phyloP scores from a whole-genome alignment of 2,113 vertebrate species.

The Cyanoderma ruficeps region DNA sequence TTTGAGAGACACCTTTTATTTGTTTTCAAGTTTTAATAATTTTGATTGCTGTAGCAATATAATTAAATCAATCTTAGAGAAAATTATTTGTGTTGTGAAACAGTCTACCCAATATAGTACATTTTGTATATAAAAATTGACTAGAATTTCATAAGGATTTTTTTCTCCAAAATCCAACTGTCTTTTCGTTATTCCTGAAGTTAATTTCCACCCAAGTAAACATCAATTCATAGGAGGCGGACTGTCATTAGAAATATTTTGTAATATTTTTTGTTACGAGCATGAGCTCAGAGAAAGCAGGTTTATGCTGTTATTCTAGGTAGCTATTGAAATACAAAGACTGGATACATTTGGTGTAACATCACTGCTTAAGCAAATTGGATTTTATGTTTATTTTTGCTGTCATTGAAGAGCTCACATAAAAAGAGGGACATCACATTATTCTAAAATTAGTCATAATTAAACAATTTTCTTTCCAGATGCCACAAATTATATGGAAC shows the following conservation, averaged over 20 bases:
- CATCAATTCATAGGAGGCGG: neutral
- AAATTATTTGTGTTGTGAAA: conserved; percentile 21
- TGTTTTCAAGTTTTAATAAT: conserved; percentile 20
- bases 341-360: neutral
- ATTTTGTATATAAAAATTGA: conserved; percentile 24
- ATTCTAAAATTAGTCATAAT: neutral
- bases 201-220: conserved; percentile 15
- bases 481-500: neutral
- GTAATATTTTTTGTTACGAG: neutral
- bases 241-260: conserved; percentile 31
- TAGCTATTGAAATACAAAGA: conserved; percentile 8
- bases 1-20: neutral
- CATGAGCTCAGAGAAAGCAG: neutral
- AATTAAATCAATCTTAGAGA: conserved; percentile 26
- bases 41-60: conserved; percentile 16
- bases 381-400: conserved; percentile 13
- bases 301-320: neutral
- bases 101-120: neutral
- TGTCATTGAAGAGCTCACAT: neutral
- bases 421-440: neutral
- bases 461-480: neutral
- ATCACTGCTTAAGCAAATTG: neutral
- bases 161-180: conserved; percentile 8
- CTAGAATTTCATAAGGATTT: neutral
- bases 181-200: neutral